Evolutionary conservation across 2,888 invertebrate species (phyloP).

Genomic region (Aromia moschata): DNA sequence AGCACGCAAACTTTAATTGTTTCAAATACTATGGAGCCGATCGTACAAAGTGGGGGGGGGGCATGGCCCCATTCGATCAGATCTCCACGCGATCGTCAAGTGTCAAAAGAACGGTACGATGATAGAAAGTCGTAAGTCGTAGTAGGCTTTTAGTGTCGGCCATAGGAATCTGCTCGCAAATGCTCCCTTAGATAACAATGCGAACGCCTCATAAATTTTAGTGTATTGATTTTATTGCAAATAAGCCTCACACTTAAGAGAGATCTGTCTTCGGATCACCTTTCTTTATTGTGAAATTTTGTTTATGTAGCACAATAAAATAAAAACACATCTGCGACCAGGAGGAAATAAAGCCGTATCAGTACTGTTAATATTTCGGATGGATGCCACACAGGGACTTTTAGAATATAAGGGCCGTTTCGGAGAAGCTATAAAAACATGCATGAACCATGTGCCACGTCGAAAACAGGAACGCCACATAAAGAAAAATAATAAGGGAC

Average conservation of each 20-base stretch:
- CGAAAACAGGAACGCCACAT: too few species aligned
- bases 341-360: constrained; percentile 11
- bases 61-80: constrained; percentile 50
- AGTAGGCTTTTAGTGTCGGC: constrained; percentile 52
- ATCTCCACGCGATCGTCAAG: constrained; percentile 46
- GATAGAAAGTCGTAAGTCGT: constrained; percentile 46
- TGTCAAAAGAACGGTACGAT: constrained; percentile 47
- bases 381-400: background rate
- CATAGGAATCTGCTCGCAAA: constrained; percentile 52
- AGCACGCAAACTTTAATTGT: too few species aligned
- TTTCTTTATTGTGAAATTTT: constrained; percentile 47
- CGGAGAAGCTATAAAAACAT: too few species aligned
- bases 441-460: too few species aligned
- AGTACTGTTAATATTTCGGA: background rate
- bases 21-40: too few species aligned
- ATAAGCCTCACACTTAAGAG: constrained; percentile 54
- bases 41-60: too few species aligned
- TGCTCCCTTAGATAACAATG: constrained; percentile 47
- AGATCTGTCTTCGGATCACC: constrained; percentile 51
- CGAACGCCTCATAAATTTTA: constrained; percentile 58
- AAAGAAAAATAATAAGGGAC: too few species aligned
- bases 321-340: constrained; percentile 33
- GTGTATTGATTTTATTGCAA: constrained; percentile 60
- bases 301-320: constrained; percentile 37
- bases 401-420: too few species aligned